phyloP scores from a whole-genome alignment of 2,888 invertebrate genomes.

The Leptogaster cylindrica region DNA sequence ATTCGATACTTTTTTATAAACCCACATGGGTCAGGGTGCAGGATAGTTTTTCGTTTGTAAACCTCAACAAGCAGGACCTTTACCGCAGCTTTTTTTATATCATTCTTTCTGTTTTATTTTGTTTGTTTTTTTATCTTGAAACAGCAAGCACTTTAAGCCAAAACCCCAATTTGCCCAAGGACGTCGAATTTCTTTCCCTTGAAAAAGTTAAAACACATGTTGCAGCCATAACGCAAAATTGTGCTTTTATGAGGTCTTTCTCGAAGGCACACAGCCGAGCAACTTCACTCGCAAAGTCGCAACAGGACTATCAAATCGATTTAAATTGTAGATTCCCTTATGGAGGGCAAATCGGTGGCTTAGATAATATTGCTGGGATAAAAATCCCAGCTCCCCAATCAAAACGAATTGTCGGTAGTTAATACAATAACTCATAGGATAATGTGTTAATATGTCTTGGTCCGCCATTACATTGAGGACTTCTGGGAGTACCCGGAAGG shows the following conservation, averaged over 20 bases:
- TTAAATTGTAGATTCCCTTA: conserved; percentile 20
- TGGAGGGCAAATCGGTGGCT: conserved; percentile 16
- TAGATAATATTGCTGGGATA: conserved; percentile 17
- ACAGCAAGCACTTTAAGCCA: conserved; percentile 7
- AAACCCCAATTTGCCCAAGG: conserved; percentile 12
- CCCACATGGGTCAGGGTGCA: neutral
- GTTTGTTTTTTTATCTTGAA: neutral
- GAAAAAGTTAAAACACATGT: conserved; percentile 34
- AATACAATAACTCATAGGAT: conserved; percentile 47
- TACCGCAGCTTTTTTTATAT: neutral
- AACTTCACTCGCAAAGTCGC: neutral
- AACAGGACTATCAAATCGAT: conserved; percentile 24
- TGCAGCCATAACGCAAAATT: conserved; percentile 27
- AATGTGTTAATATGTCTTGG: conserved; percentile 46
- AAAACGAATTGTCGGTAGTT: conserved; percentile 45
- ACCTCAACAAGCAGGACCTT: neutral
- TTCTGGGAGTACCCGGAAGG: conserved; percentile 30
- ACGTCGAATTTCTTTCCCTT: conserved; percentile 13
- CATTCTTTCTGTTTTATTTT: neutral
- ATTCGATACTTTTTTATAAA: conserved; percentile 2
- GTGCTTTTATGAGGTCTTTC: conserved; percentile 35
- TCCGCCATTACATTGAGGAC: conserved; percentile 36
- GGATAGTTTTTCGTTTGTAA: conserved; percentile 13
- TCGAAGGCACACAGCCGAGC: conserved; percentile 15
- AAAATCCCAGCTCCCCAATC: conserved; percentile 45